Evolutionary conservation across 1,140 invertebrate genomes (phyloP).

Genomic region (Pantala flavescens): DNA sequence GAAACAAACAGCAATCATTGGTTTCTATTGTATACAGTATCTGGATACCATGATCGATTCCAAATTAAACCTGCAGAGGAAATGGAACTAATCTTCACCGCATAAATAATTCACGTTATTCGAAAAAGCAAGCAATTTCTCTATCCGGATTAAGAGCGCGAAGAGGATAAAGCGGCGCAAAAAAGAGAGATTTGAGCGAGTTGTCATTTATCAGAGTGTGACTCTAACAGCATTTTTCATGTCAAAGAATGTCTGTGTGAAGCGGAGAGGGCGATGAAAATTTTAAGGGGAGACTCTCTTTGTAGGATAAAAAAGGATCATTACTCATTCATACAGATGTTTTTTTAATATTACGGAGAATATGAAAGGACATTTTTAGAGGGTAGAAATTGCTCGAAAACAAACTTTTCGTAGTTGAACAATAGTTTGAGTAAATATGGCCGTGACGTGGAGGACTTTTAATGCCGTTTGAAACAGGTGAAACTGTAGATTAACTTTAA

Average conservation of each 20-base stretch:
- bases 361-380: background rate
- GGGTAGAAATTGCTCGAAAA: background rate
- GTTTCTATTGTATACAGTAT: too few species aligned
- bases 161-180: background rate
- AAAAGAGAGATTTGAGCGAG: background rate
- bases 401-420: background rate
- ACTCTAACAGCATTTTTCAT: background rate
- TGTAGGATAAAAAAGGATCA: constrained; percentile 1
- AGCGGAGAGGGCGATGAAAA: background rate
- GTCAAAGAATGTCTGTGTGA: background rate
- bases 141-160: background rate
- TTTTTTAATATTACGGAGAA: background rate
- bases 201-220: background rate
- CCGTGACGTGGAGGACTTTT: background rate
- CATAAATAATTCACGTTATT: background rate
- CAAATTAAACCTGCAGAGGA: too few species aligned
- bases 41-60: too few species aligned
- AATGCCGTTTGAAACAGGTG: background rate
- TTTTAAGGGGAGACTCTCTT: background rate
- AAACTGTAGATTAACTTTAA: background rate
- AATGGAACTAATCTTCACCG: background rate
- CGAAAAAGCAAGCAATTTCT: background rate
- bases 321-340: background rate
- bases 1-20: too few species aligned
- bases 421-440: background rate